These are phyloP conservation scores for Panthera uncia DNA, from an alignment of 2,113 vertebrate genomes.

Conservation along the genomic window DNA sequence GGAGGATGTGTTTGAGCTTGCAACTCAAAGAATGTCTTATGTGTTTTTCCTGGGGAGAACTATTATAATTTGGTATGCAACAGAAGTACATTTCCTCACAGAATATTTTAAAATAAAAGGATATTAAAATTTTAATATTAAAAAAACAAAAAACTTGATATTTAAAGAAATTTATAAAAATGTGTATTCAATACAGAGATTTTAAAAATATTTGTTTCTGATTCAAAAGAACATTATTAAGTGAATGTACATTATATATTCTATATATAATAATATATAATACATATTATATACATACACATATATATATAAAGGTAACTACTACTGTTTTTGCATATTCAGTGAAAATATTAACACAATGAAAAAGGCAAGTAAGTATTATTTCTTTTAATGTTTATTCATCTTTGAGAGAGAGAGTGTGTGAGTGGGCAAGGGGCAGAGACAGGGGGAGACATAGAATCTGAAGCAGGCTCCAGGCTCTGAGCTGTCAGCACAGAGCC, in stretches of 20 bases:
- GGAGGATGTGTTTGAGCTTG: background rate
- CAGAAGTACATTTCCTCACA: background rate
- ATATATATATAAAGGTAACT: background rate
- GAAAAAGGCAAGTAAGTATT: background rate
- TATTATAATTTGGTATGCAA: background rate
- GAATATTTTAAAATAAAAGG: background rate
- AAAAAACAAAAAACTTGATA: background rate
- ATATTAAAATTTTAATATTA: background rate
- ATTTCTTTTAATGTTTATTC: too few species aligned
- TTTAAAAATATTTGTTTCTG: background rate
- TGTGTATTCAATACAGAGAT: background rate
- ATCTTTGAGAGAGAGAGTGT: too few species aligned
- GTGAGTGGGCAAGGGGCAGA: too few species aligned
- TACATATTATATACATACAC: background rate
- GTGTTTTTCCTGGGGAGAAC: background rate
- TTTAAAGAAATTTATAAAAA: background rate
- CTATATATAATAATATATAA: background rate
- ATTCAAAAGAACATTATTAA: background rate
- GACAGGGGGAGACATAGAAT: too few species aligned
- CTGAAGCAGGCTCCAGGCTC: too few species aligned
- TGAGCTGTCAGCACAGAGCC: too few species aligned
- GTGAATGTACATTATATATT: background rate
- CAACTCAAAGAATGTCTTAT: background rate
- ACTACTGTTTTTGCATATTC: background rate
- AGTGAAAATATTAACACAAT: background rate